Base-by-base conservation (phyloP, 2,888 invertebrate genomes). In the Stenoptilia bipunctidactyla region DNA sequence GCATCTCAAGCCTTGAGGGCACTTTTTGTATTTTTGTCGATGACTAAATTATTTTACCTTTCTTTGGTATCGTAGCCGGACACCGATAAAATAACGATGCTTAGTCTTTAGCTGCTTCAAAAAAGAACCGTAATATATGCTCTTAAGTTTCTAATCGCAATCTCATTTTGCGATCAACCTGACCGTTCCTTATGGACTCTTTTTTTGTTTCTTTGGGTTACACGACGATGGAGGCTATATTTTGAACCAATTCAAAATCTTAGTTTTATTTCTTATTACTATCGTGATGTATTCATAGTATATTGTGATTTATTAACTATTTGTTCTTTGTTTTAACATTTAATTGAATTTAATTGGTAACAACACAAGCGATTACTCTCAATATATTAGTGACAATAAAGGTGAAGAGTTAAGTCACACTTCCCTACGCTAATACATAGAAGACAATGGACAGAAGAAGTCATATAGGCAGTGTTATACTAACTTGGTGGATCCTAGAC, bases 1-100 rank as follows among this genome's bases (percentile, higher is more conserved):
- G 79, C 77, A 79, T 80, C 75, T 70, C 71, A 79, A 76, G 69
- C 75, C 79, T 82, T 76, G 66, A 57, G 62, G 45, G 49, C 38
- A 56, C 59, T 66, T 79, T 74, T 66, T 61, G 56, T 55, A 57
- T 66, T 69, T 69, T 69, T 65, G 56, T 60, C 20, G 58, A 47
- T 53, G 66, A 74, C 70, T 59, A 66, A 68, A 68, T 68, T 73
- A 66, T 68, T 66, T 58, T 60, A 59, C 72, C 66, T 70, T 67
- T 71, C 68, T 64, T 68, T 30, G n/a, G 66, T 66, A 68, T 65
- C 55, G 66, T 66, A 68, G 65, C 55, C 68, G 68, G 73, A 66
- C 73, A 70, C 61, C 69, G 70, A 76, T 80, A 73, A 79, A 77
- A 77, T 77, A 79, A 79, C 76, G 79, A 76, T 62, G 72, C 66